Conservation (phyloP, 2,797 vertebrate species). For the Euthynnus affinis region DNA sequence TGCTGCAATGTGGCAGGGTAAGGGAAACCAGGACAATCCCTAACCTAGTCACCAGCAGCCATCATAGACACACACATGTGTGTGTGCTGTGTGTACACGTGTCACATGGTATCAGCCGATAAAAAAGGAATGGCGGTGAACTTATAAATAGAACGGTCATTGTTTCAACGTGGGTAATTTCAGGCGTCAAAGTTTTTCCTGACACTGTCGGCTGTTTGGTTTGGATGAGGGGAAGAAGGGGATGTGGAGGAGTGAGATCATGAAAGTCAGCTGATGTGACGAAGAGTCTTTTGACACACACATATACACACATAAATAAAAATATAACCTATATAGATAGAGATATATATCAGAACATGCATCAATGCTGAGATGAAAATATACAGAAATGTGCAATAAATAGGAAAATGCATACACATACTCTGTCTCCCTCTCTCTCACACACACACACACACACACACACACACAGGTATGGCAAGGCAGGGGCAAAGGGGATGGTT, state of each 20-base stretch:
- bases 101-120: slow-evolving; percentile 52
- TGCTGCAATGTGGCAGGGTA: slow-evolving; percentile 57
- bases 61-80: slow-evolving; percentile 33
- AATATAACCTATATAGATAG: not conserved
- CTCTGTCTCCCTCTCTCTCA: not conserved
- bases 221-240: slow-evolving; percentile 27
- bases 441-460: slow-evolving; percentile 29
- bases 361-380: slow-evolving; percentile 31
- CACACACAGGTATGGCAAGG: slow-evolving; percentile 52
- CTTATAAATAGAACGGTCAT: slow-evolving; percentile 81
- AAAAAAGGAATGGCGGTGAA: slow-evolving; percentile 77
- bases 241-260: slow-evolving; percentile 76
- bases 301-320: slow-evolving; percentile 9
- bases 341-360: not conserved
- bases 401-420: slow-evolving; percentile 1
- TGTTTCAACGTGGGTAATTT: slow-evolving; percentile 84
- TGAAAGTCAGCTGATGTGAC: slow-evolving; percentile 84
- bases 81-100: not conserved
- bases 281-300: slow-evolving; percentile 64
- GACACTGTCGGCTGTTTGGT: slow-evolving; percentile 59
- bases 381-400: slow-evolving; percentile 25
- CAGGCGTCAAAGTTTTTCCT: slow-evolving; percentile 74
- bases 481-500: slow-evolving; percentile 85
- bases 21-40: slow-evolving; percentile 64
- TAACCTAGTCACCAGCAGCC: slow-evolving; percentile 46